These are phyloP conservation scores for Catocala nupta DNA, from an alignment of 2,888 invertebrate species.

Conservation along the genomic window DNA sequence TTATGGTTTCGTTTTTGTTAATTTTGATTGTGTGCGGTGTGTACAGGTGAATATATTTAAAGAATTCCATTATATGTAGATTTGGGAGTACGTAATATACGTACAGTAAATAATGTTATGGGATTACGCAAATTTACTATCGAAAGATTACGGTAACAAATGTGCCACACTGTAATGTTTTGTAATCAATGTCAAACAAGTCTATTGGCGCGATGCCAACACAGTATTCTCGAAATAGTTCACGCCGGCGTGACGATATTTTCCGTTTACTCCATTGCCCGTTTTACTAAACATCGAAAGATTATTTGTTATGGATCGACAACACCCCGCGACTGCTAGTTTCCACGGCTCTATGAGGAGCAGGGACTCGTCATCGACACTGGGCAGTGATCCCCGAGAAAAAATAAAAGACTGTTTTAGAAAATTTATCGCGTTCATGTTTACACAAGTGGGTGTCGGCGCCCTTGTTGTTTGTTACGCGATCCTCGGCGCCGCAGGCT, in stretches of 20 bases:
- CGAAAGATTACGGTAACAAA: slow-evolving; percentile 13
- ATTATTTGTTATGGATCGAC: slow-evolving; percentile 70
- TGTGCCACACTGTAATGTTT: slow-evolving; percentile 53
- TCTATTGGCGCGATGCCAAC: slow-evolving; percentile 73
- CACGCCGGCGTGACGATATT: slow-evolving; percentile 53
- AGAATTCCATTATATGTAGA: too few species aligned
- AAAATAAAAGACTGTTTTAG: slow-evolving; percentile 95
- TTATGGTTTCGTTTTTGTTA: background rate
- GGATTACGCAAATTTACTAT: background rate
- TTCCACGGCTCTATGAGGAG: slow-evolving; percentile 89
- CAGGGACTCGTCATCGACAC: slow-evolving; percentile 89
- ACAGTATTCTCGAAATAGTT: slow-evolving; percentile 74
- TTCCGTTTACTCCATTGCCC: slow-evolving; percentile 54
- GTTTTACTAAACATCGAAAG: slow-evolving; percentile 40
- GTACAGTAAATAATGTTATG: too few species aligned
- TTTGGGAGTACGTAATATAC: too few species aligned
- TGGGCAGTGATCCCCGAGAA: slow-evolving; percentile 90
- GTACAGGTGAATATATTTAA: slow-evolving; percentile 1
- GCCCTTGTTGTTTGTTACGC: slow-evolving; percentile 95
- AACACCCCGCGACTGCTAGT: slow-evolving; percentile 72
- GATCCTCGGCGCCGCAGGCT: slow-evolving; percentile 93
- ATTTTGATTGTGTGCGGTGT: background rate
- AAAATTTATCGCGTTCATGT: slow-evolving; percentile 96
- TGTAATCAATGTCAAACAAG: slow-evolving; percentile 67
- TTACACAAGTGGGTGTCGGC: slow-evolving; percentile 96